Evolutionary conservation across 1,140 invertebrate species (phyloP).

Genomic region (Penaeus indicus): DNA sequence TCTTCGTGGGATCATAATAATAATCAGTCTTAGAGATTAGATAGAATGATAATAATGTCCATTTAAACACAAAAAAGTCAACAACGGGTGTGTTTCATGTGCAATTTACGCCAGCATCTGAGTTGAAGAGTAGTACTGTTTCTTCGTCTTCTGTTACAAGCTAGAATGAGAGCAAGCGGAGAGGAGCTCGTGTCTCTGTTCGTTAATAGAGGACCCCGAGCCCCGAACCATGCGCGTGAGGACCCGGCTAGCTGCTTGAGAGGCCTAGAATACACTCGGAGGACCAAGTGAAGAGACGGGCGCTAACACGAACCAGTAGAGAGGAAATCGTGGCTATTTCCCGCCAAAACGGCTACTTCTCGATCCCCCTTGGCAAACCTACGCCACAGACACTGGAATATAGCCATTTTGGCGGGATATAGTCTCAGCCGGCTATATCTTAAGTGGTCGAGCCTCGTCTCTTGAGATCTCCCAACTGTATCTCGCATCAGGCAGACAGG

Average conservation of each 20-base stretch:
- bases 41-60: conserved; percentile 17
- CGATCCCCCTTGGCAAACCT: conserved; percentile 45
- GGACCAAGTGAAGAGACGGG: too few relatives aligned
- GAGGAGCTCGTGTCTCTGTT: too few relatives aligned
- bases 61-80: conserved; percentile 42
- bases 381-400: conserved; percentile 49
- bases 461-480: too few relatives aligned
- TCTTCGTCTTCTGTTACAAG: too few relatives aligned
- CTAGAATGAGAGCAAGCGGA: too few relatives aligned
- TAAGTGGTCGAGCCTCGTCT: background rate
- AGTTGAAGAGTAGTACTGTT: conserved; percentile 6
- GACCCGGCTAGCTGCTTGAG: too few relatives aligned
- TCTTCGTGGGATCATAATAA: conserved; percentile 13
- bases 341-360: conserved; percentile 54
- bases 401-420: conserved; percentile 50
- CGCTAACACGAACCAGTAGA: too few relatives aligned
- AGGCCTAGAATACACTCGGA: too few relatives aligned
- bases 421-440: conserved; percentile 20
- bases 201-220: too few relatives aligned
- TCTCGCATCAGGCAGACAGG: too few relatives aligned
- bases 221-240: too few relatives aligned
- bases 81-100: conserved; percentile 48
- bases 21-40: background rate
- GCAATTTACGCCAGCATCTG: conserved; percentile 35
- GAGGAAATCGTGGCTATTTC: conserved; percentile 31